These are phyloP conservation scores for Laspeyria flexula DNA, from an alignment of 2,888 invertebrate species.

Conservation along the genomic window DNA sequence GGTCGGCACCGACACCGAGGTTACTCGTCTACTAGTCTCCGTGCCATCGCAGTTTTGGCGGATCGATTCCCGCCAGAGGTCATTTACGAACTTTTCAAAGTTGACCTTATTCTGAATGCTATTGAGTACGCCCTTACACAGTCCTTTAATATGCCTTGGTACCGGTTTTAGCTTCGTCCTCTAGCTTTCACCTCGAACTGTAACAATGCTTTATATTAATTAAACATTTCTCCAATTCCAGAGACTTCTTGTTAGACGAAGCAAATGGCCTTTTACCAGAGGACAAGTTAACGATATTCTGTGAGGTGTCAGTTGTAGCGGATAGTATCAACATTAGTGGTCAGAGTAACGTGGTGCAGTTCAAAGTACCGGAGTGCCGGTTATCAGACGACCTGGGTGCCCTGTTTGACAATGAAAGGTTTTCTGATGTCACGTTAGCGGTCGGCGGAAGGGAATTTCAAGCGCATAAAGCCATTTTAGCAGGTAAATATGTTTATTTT, in stretches of 20 bases:
- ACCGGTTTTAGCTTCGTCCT: background rate
- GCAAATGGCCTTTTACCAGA: conserved; percentile 99
- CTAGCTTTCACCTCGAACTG: too few species aligned
- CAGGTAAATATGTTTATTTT: conserved; percentile 85
- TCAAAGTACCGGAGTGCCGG: conserved; percentile 98
- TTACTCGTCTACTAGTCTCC: background rate
- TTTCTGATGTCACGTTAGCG: conserved; percentile 98
- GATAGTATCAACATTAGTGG: conserved; percentile 99
- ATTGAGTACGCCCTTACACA: background rate
- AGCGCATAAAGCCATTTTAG: conserved; percentile 99
- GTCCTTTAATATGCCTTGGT: background rate
- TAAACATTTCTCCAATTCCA: conserved; percentile 55
- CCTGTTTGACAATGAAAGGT: conserved; percentile 98
- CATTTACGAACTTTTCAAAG: background rate
- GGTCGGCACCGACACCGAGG: background rate
- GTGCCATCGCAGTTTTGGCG: background rate
- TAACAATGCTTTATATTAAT: too few species aligned
- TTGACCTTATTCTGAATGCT: background rate
- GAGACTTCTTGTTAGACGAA: conserved; percentile 99
- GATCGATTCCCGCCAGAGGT: background rate
- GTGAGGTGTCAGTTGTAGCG: conserved; percentile 98
- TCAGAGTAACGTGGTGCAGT: conserved; percentile 98
- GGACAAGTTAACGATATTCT: conserved; percentile 99
- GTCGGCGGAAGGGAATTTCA: conserved; percentile 96
- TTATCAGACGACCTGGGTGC: conserved; percentile 97